Evolutionary conservation across 2,888 invertebrate species (phyloP).

Genomic region (Elmis aenea): DNA sequence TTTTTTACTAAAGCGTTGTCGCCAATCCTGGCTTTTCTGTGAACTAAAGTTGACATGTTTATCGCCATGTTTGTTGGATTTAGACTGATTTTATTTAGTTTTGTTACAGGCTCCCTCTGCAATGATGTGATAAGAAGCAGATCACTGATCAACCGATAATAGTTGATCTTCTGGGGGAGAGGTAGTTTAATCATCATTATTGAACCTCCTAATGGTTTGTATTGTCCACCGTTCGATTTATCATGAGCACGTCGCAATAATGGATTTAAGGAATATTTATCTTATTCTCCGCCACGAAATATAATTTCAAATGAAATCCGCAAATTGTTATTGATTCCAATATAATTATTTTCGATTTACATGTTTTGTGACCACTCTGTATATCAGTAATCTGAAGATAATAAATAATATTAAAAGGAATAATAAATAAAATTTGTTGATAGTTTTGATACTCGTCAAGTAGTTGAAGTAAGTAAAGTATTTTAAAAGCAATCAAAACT

Average conservation of each 20-base stretch:
- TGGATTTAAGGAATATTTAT: constrained; percentile 35
- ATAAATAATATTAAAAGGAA: too few species aligned
- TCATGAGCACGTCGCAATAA: constrained; percentile 39
- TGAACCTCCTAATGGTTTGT: constrained; percentile 46
- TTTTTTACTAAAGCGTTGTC: too few species aligned
- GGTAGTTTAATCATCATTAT: constrained; percentile 47
- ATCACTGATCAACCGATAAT: constrained; percentile 37
- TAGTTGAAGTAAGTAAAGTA: constrained; percentile 12
- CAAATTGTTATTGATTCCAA: background rate
- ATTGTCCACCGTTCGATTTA: constrained; percentile 45
- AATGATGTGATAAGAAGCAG: constrained; percentile 23
- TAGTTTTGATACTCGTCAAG: background rate
- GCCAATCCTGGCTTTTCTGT: too few species aligned
- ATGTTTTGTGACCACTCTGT: background rate
- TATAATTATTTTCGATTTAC: background rate
- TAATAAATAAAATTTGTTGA: too few species aligned
- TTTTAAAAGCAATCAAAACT: constrained; percentile 24
- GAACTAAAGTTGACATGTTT: too few species aligned
- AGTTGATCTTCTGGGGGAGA: constrained; percentile 40
- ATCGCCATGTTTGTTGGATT: too few species aligned
- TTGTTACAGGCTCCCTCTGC: constrained; percentile 23
- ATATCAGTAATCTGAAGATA: too few species aligned
- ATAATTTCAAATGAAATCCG: background rate
- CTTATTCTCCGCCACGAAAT: background rate
- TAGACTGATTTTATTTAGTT: too few species aligned